phyloP scores from a whole-genome alignment of 2,888 invertebrate genomes.

The Drosophila flavopinicola region DNA sequence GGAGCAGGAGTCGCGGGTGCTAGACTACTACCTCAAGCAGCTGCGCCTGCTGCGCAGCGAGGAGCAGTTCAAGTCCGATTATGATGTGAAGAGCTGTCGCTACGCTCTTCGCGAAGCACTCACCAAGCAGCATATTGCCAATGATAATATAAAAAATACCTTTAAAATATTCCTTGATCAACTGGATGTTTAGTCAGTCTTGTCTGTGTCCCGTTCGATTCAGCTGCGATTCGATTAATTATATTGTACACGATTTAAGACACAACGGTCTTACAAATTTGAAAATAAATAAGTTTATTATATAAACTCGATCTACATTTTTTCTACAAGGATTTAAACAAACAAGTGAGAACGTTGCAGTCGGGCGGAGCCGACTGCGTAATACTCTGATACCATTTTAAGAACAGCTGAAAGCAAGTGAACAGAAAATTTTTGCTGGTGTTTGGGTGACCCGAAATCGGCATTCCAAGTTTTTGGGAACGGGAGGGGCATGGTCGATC shows the following conservation, averaged over 20 bases:
- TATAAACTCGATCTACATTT: neutral
- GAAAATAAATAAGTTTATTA: constrained; percentile 28
- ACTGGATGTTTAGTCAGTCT: constrained; percentile 59
- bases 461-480: too few species aligned
- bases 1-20: constrained; percentile 81
- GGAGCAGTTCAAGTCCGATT: constrained; percentile 80
- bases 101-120: constrained; percentile 81
- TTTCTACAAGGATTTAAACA: too few species aligned
- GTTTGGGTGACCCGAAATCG: too few species aligned
- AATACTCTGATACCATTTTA: too few species aligned
- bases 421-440: too few species aligned
- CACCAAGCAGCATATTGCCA: constrained; percentile 71
- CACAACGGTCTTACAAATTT: neutral
- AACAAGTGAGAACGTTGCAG: too few species aligned
- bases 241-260: neutral
- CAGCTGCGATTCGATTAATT: neutral
- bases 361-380: too few species aligned
- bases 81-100: constrained; percentile 82
- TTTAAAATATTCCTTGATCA: constrained; percentile 81
- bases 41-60: constrained; percentile 82
- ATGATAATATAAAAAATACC: constrained; percentile 79
- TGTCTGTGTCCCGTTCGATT: neutral
- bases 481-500: too few species aligned
- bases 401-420: too few species aligned
- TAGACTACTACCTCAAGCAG: constrained; percentile 83